A percentile compares a stretch with the other conserved stretches of the same genome.
Evolutionary conservation across 2,888 invertebrate species (phyloP).

Genomic region (Fragum fragum): DNA sequence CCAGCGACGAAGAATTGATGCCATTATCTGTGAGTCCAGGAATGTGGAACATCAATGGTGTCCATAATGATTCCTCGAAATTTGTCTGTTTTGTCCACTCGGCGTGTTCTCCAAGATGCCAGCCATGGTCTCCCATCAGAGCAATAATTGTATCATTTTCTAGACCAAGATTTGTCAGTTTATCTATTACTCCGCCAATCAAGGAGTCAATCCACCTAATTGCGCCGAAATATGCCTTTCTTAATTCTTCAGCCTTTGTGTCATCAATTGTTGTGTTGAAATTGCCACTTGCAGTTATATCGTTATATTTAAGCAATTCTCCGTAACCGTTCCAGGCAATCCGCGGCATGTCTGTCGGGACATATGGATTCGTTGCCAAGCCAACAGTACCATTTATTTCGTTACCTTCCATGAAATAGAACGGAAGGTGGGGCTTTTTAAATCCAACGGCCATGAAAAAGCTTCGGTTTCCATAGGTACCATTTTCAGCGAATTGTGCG

Average conservation of each 20-base stretch:
- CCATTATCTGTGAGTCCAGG: slow-evolving; percentile 1
- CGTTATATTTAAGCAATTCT: slow-evolving; percentile 12
- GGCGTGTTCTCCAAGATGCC: slow-evolving; percentile 5
- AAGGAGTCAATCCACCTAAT: slow-evolving; percentile 6
- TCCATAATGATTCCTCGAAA: slow-evolving; percentile 20
- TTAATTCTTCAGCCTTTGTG: slow-evolving; percentile 8
- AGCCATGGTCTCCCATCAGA: slow-evolving; percentile 12
- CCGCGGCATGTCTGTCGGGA: not conserved
- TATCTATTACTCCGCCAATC: not conserved
- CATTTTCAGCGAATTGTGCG: not conserved
- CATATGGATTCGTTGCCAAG: slow-evolving; percentile 1
- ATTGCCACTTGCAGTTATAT: not conserved
- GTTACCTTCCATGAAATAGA: slow-evolving; percentile 6
- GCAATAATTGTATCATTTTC: slow-evolving; percentile 10
- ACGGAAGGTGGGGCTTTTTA: slow-evolving; percentile 1
- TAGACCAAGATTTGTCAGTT: slow-evolving; percentile 7
- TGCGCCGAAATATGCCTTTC: slow-evolving; percentile 24
- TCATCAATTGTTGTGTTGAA: not conserved
- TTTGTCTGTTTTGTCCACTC: slow-evolving; percentile 14
- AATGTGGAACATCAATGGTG: slow-evolving; percentile 24
- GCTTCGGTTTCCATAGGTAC: not conserved
- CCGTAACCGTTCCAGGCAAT: slow-evolving; percentile 6
- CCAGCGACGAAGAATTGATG: not conserved
- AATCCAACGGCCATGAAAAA: slow-evolving; percentile 20
- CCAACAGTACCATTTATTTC: slow-evolving; percentile 12